Evolutionary conservation across 2,888 invertebrate species (phyloP).

Genomic region (Meiosimyza platycephala): DNA sequence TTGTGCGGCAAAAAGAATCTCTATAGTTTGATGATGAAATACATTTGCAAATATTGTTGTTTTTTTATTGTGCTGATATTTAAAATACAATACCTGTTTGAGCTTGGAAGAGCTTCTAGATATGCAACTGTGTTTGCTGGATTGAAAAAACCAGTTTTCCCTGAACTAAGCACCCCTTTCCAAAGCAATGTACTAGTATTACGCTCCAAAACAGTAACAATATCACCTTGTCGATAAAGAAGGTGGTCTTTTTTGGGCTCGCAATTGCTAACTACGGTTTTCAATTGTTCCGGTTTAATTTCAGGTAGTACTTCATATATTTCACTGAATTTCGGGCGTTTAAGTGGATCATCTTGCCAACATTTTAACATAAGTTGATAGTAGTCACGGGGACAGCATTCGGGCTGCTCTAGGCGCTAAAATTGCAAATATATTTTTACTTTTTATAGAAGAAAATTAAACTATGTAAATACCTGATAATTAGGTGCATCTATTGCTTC

Average conservation of each 20-base stretch:
- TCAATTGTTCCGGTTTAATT: conserved; percentile 92
- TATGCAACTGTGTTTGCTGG: conserved; percentile 90
- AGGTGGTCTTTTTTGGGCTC: conserved; percentile 78
- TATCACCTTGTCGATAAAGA: conserved; percentile 86
- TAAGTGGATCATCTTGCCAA: conserved; percentile 92
- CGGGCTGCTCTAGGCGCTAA: conserved; percentile 89
- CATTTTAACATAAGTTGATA: conserved; percentile 94
- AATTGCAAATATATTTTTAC: conserved; percentile 42
- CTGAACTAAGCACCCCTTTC: conserved; percentile 90
- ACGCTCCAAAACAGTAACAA: conserved; percentile 92
- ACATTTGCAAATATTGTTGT: background rate
- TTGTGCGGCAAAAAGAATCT: conserved; percentile 73
- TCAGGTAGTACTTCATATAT: conserved; percentile 82
- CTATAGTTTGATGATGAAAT: conserved; percentile 50
- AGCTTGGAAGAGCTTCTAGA: conserved; percentile 71
- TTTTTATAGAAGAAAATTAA: background rate
- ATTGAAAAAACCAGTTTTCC: conserved; percentile 94
- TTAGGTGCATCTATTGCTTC: conserved; percentile 95
- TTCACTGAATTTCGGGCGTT: conserved; percentile 91
- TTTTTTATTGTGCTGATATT: background rate
- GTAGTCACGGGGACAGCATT: conserved; percentile 93
- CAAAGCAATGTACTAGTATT: conserved; percentile 79
- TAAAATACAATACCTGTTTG: conserved; percentile 53
- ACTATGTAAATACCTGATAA: conserved; percentile 71
- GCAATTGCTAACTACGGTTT: conserved; percentile 74